phyloP scores from a whole-genome alignment of 2,888 invertebrate species.

The Volucella inanis region DNA sequence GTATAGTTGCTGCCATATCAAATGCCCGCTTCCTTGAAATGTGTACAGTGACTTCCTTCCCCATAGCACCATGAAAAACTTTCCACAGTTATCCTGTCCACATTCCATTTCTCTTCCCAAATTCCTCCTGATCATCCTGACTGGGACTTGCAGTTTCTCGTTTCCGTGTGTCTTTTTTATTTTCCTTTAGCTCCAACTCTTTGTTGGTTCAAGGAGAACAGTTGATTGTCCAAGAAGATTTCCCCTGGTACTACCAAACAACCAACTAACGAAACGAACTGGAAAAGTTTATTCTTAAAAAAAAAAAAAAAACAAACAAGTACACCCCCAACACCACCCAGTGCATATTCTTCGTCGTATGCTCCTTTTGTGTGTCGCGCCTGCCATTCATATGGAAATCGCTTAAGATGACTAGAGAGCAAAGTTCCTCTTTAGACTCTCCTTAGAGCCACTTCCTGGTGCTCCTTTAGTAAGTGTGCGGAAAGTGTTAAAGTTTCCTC shows the following conservation, averaged over 20 bases:
- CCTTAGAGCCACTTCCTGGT: slow-evolving; percentile 31
- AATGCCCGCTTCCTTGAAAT: slow-evolving; percentile 63
- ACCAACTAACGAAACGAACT: slow-evolving; percentile 61
- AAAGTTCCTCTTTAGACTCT: slow-evolving; percentile 3
- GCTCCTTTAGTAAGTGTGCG: slow-evolving; percentile 42
- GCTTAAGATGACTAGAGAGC: slow-evolving; percentile 45
- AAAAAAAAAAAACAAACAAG: too few species aligned
- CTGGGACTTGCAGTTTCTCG: slow-evolving; percentile 5
- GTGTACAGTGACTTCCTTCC: slow-evolving; percentile 17
- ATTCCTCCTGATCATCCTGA: neutral
- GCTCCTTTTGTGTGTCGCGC: slow-evolving; percentile 61
- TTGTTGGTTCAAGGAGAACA: slow-evolving; percentile 43
- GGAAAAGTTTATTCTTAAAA: slow-evolving; percentile 42
- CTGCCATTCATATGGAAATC: slow-evolving; percentile 68
- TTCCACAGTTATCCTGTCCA: slow-evolving; percentile 20
- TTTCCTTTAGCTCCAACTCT: neutral
- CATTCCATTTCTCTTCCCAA: slow-evolving; percentile 5
- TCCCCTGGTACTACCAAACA: slow-evolving; percentile 66
- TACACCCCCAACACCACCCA: slow-evolving; percentile 16
- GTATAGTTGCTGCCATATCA: slow-evolving; percentile 56
- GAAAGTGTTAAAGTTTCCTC: slow-evolving; percentile 63
- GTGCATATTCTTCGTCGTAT: slow-evolving; percentile 17
- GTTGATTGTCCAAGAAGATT: slow-evolving; percentile 70
- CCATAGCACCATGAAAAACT: slow-evolving; percentile 7
- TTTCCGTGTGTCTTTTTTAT: neutral